Evolutionary conservation across 2,113 vertebrate genomes (phyloP).

Genomic region (Alethe castanea): DNA sequence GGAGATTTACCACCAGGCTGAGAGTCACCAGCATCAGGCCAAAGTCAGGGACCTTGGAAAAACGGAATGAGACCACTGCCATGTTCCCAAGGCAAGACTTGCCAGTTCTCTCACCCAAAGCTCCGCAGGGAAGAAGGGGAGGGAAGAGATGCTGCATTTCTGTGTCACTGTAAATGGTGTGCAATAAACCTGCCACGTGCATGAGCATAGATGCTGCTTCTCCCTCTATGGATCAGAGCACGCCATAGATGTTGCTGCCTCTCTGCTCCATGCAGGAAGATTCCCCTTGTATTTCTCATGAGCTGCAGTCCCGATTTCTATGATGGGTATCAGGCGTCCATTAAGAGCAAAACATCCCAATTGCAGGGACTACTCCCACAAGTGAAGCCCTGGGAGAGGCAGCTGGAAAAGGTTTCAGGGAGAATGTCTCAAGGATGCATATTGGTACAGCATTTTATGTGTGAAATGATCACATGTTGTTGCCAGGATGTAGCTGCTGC

Average conservation of each 20-base stretch:
- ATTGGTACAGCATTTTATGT: conserved; percentile 27
- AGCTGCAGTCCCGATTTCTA: background rate
- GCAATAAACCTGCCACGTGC: background rate
- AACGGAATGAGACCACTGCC: background rate
- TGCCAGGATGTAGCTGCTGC: conserved; percentile 28
- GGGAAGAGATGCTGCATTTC: background rate
- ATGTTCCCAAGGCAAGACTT: background rate
- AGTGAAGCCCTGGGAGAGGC: background rate
- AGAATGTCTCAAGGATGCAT: background rate
- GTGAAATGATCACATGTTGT: background rate
- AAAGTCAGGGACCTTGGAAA: background rate
- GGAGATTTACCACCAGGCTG: background rate
- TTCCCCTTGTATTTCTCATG: background rate
- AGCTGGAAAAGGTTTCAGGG: background rate
- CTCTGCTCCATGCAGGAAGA: background rate
- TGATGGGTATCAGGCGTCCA: background rate
- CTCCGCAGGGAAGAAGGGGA: background rate
- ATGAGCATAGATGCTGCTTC: background rate
- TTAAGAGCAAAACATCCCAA: background rate
- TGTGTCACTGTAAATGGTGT: background rate
- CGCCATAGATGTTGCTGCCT: background rate
- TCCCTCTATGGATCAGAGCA: background rate
- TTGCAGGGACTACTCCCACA: background rate
- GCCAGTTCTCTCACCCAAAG: background rate
- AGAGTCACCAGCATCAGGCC: background rate